Conservation (phyloP, 37 sponge, comb jelly and placozoan genomes). For the Mnemiopsis leidyi region DNA sequence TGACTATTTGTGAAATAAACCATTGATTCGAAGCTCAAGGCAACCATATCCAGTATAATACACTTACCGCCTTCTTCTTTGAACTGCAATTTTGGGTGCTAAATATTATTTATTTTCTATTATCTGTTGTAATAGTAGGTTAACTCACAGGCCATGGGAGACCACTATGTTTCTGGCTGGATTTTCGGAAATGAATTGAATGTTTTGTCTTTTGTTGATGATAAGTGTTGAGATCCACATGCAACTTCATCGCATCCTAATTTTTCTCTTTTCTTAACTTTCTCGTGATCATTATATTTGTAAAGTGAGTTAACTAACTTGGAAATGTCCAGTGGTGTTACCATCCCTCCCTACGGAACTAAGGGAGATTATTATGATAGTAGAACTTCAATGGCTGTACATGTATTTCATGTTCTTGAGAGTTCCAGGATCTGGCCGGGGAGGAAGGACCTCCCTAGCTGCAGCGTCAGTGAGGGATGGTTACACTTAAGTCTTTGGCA, state of each 20-base stretch:
- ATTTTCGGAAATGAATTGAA: no score
- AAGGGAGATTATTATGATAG: no score
- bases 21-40: slow-evolving; percentile 1
- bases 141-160: slow-evolving; percentile 18
- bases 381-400: no score
- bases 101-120: slow-evolving; percentile 53
- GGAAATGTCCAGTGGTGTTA: background rate
- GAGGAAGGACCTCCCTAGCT: no score
- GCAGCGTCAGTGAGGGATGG: no score
- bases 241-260: background rate
- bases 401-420: no score
- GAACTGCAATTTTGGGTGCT: slow-evolving; percentile 14
- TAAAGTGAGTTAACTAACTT: background rate
- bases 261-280: no score
- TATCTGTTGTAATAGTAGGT: background rate
- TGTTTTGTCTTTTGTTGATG: background rate
- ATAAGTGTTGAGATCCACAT: background rate
- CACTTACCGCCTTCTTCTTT: slow-evolving; percentile 22
- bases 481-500: background rate
- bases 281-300: background rate
- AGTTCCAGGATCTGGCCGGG: no score
- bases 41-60: background rate
- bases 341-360: no score
- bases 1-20: slow-evolving; percentile 58
- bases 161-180: no score